Percentiles rank a stretch among this genome's conserved stretches.
These are phyloP conservation scores for Cataglyphis hispanica DNA, from an alignment of 1,140 invertebrate species.

Conservation along the genomic window DNA sequence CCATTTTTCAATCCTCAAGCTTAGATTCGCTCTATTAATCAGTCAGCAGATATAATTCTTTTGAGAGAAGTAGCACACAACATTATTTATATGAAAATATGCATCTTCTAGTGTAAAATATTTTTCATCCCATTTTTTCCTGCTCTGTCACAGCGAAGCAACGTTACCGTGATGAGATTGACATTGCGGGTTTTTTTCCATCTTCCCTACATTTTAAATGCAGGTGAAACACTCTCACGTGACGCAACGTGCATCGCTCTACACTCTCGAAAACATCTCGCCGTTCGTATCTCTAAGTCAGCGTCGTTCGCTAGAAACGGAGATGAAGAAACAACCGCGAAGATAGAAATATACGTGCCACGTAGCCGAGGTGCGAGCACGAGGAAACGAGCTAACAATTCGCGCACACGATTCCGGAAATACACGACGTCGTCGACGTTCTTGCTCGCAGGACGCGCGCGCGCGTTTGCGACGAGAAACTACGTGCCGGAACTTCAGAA, in stretches of 20 bases:
- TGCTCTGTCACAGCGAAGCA: not conserved
- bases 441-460: conserved; percentile 27
- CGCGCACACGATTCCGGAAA: conserved; percentile 64
- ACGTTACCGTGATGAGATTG: not conserved
- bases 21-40: conserved; percentile 13
- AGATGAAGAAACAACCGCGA: conserved; percentile 61
- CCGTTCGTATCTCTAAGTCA: conserved; percentile 40
- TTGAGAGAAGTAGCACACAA: not conserved
- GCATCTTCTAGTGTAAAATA: conserved; percentile 22
- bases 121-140: not conserved
- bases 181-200: not conserved
- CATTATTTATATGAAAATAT: conserved; percentile 44
- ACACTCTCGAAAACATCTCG: conserved; percentile 26
- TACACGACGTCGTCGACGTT: conserved; percentile 47
- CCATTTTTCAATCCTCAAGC: conserved; percentile 24
- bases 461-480: conserved; percentile 60
- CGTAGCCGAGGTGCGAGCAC: not conserved
- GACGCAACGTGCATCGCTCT: not conserved
- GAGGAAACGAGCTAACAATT: conserved; percentile 61
- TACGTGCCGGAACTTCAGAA: conserved; percentile 79
- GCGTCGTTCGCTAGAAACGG: conserved; percentile 17
- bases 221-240: not conserved
- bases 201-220: not conserved
- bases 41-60: not conserved
- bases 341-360: conserved; percentile 53